Base-by-base conservation (phyloP, 2,888 invertebrate genomes). In the Sphaerophoria taeniata region DNA sequence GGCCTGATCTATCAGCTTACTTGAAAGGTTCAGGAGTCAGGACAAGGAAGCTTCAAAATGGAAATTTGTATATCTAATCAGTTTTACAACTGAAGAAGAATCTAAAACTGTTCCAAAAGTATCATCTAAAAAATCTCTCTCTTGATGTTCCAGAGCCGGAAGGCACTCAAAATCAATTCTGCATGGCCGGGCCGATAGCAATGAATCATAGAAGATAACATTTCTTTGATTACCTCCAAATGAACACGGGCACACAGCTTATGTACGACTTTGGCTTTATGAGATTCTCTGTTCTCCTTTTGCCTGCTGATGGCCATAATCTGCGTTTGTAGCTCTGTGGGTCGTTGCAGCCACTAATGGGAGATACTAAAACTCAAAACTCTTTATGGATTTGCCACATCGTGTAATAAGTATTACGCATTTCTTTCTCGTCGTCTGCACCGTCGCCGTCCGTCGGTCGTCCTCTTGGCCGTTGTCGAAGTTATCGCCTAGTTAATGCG, bases 191-290 rank as follows among this genome's bases (percentile, higher is more conserved):
- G 58, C 61, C 71, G 75, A 75, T 74, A 83, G 58, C 74, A 83
- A 83, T 79, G 79, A 83, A 83, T 84, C 84, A 84, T 84, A 84
- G 75, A 60, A 80, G 80, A 84, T 84, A 75, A 84, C 60, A 84
- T 67, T 80, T 80, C 84, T 80, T 80, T 84, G 84, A 84, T 84
- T 84, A 75, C 56, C 80, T 47, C 43, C 53, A 74, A 63, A 71
- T 67, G 67, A 79, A 34, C 53, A 55, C 14, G 51, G 45, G 51
- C 36, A 53, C 14, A 11, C 9, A 53, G 67, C 39, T 67, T 53
- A 39, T 39, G 53, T 53, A 51, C 53, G 53, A 39, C 39, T 39
- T 39, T 39, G 39, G 36, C 36, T 51, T 67, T 67, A 67, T 67
- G 51, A 53, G 53, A 31, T 47, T 60, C 39, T 12, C 11, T 36